Percentiles rank a stretch among this genome's conserved stretches.
Conservation (phyloP, 2,888 invertebrate species). For the Pomacea canaliculata region DNA sequence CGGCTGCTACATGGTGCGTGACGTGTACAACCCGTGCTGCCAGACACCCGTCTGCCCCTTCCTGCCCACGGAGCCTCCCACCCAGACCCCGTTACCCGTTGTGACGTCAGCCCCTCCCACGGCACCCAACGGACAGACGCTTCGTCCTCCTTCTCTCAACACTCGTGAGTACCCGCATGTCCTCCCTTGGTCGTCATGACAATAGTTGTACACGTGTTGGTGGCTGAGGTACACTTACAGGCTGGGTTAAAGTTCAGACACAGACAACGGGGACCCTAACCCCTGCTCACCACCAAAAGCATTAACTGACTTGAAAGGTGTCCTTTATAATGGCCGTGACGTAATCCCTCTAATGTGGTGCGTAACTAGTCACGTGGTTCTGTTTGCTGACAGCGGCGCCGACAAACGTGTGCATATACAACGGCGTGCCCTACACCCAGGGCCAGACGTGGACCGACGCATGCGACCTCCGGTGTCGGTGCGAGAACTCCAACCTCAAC, state of each 20-base stretch:
- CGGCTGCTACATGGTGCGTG: slow-evolving; percentile 25
- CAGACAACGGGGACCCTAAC: no score
- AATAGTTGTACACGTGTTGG: no score
- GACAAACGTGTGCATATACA: slow-evolving; percentile 47
- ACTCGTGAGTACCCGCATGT: neutral
- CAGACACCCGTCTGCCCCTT: slow-evolving; percentile 27
- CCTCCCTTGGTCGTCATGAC: no score
- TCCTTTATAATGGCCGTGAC: no score
- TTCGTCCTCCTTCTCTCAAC: slow-evolving; percentile 12
- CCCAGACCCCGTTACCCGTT: slow-evolving; percentile 8
- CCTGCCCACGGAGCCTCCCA: slow-evolving; percentile 29
- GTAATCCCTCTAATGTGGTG: no score
- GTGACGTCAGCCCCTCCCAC: slow-evolving; percentile 15
- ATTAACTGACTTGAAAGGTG: no score
- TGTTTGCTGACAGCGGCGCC: slow-evolving; percentile 28
- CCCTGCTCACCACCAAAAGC: no score
- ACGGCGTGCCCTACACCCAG: slow-evolving; percentile 46
- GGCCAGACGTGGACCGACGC: slow-evolving; percentile 52
- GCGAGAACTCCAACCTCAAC: slow-evolving; percentile 44
- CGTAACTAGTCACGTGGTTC: slow-evolving; percentile 5
- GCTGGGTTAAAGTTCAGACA: no score
- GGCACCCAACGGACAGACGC: slow-evolving; percentile 19
- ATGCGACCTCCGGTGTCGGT: slow-evolving; percentile 49
- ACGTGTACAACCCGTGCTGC: slow-evolving; percentile 30
- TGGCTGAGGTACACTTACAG: no score